phyloP scores from a whole-genome alignment of 2,888 invertebrate genomes.

The Rosalia funebris region DNA sequence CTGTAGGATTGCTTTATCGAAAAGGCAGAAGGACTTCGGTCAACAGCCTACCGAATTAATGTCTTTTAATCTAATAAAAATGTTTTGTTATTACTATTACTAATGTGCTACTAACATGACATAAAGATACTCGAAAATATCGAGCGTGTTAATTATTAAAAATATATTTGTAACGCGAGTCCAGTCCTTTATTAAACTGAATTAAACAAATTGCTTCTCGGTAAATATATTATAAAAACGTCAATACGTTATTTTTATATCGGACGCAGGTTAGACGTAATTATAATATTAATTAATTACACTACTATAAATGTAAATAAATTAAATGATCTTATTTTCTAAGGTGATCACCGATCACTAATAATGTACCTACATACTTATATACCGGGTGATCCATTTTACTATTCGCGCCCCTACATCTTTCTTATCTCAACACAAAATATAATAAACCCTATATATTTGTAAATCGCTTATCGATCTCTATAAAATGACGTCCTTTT shows the following conservation, averaged over 20 bases:
- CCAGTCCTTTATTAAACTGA: no score
- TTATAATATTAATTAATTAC: conserved; percentile 44
- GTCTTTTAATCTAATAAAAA: not conserved
- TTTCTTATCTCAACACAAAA: no score
- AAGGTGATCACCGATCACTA: conserved; percentile 23
- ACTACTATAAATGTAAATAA: conserved; percentile 37
- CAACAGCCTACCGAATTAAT: not conserved
- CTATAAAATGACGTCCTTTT: no score
- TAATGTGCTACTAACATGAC: no score
- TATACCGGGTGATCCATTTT: no score
- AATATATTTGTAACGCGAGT: conserved; percentile 34
- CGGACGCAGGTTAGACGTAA: conserved; percentile 41
- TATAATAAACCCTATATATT: no score
- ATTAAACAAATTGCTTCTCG: conserved; percentile 43
- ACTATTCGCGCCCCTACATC: no score
- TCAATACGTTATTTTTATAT: conserved; percentile 43
- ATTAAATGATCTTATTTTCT: conserved; percentile 35
- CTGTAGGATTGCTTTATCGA: not conserved
- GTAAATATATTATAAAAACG: conserved; percentile 43
- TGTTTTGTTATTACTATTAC: no score
- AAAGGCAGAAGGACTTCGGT: not conserved
- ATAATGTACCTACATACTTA: conserved; percentile 5
- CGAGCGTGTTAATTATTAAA: conserved; percentile 34
- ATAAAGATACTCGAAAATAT: not conserved
- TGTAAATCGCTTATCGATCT: no score